Evolutionary conservation across 2,888 invertebrate genomes (phyloP).

Genomic region (Malthinus seriepunctatus): DNA sequence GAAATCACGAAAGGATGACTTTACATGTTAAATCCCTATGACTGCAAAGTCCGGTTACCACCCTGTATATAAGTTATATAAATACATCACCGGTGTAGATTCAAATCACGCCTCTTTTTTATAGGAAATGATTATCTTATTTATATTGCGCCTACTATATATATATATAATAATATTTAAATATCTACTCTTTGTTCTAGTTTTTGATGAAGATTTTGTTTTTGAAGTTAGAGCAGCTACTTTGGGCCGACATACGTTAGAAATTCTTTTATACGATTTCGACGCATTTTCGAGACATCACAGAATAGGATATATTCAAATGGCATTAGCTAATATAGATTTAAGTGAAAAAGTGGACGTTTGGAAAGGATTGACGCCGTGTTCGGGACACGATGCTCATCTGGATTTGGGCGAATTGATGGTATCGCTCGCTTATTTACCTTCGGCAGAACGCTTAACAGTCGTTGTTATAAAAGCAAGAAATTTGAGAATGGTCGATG

Average conservation of each 20-base stretch:
- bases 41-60: too few species aligned
- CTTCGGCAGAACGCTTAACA: constrained; percentile 62
- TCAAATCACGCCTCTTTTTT: too few species aligned
- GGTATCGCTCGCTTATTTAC: constrained; percentile 60
- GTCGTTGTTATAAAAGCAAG: constrained; percentile 62
- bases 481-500: constrained; percentile 55
- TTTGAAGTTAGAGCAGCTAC: constrained; percentile 64
- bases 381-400: constrained; percentile 55
- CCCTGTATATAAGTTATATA: too few species aligned
- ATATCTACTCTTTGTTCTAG: constrained; percentile 43
- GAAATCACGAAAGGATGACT: too few species aligned
- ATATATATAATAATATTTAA: neutral
- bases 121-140: too few species aligned
- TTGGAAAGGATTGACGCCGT: constrained; percentile 61
- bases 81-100: too few species aligned
- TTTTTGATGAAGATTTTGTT: constrained; percentile 70
- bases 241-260: constrained; percentile 60
- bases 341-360: constrained; percentile 60
- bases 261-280: constrained; percentile 66
- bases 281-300: constrained; percentile 68
- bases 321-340: constrained; percentile 61
- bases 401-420: constrained; percentile 61
- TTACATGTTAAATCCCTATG: too few species aligned
- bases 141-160: too few species aligned
- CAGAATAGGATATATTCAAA: constrained; percentile 64